These are phyloP conservation scores for Neomorphus geoffroyi DNA, from an alignment of 2,797 vertebrate genomes.

Conservation along the genomic window DNA sequence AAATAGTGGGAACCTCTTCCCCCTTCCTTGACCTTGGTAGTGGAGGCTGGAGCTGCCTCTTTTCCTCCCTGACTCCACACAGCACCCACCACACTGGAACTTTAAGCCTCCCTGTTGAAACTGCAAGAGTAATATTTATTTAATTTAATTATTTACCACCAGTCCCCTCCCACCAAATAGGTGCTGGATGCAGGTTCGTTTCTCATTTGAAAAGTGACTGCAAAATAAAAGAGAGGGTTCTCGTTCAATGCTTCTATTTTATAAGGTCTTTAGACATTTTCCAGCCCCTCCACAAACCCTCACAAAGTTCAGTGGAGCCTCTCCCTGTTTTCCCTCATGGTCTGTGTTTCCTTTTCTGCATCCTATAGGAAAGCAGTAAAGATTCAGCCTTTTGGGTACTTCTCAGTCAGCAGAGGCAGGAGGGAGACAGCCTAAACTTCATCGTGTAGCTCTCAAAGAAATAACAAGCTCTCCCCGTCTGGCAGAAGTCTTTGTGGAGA, in stretches of 20 bases:
- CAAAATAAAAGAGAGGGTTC: not conserved
- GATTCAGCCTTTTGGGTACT: not conserved
- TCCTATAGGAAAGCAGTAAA: not conserved
- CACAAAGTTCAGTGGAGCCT: not conserved
- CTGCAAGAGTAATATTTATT: not conserved
- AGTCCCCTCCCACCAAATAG: not conserved
- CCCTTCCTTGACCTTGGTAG: conserved; percentile 11
- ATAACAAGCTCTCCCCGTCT: not conserved
- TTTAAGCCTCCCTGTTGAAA: not conserved
- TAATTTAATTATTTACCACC: not conserved
- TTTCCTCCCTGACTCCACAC: not conserved
- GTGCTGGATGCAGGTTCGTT: not conserved
- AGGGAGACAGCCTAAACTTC: not conserved
- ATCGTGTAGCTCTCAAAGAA: not conserved
- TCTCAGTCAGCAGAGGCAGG: not conserved
- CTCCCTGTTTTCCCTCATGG: not conserved
- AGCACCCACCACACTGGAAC: not conserved
- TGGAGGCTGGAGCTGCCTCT: not conserved
- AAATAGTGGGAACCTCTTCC: conserved; percentile 43
- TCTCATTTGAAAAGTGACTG: not conserved
- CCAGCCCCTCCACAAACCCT: not conserved
- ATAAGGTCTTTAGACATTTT: not conserved
- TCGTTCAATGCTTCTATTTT: not conserved
- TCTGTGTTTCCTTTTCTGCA: not conserved
- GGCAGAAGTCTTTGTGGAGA: not conserved